phyloP scores from a whole-genome alignment of 2,888 invertebrate species.

The Drosophila glabriapex region DNA sequence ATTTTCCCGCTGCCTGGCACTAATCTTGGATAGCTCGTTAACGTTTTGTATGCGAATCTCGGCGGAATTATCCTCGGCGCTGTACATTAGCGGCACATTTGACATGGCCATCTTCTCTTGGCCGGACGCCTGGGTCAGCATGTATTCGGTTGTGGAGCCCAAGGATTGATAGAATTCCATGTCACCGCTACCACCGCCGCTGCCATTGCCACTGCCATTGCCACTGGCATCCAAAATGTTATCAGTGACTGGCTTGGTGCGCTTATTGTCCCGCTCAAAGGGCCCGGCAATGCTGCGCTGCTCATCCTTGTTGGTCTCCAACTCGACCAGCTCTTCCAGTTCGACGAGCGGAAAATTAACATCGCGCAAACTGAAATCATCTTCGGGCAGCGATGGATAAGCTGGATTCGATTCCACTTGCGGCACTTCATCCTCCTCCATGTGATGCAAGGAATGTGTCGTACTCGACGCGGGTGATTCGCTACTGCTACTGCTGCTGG shows the following conservation, averaged over 20 bases:
- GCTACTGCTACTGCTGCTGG: conserved; percentile 35
- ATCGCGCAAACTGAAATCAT: conserved; percentile 85
- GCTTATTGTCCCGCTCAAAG: conserved; percentile 65
- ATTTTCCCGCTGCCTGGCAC: conserved; percentile 44
- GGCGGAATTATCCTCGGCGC: conserved; percentile 73
- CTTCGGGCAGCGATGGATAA: conserved; percentile 87
- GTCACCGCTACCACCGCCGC: conserved; percentile 68
- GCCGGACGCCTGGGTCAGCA: conserved; percentile 23
- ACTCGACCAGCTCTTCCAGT: conserved; percentile 75
- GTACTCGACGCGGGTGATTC: conserved; percentile 38
- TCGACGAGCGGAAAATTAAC: conserved; percentile 78
- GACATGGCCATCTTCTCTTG: conserved; percentile 6
- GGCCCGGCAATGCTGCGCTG: conserved; percentile 70
- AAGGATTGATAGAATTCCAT: conserved; percentile 49
- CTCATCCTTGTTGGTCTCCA: conserved; percentile 74
- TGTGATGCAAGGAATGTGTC: conserved; percentile 48
- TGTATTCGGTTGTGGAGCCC: conserved; percentile 38
- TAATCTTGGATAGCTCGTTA: conserved; percentile 59
- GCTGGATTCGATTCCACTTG: conserved; percentile 86
- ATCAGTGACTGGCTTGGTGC: conserved; percentile 62
- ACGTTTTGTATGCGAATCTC: conserved; percentile 74
- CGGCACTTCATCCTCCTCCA: conserved; percentile 79
- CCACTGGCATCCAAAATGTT: conserved; percentile 55
- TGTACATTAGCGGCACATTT: conserved; percentile 73
- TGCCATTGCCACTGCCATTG: conserved; percentile 47